Evolutionary conservation across 2,888 invertebrate genomes (phyloP).

Genomic region (Synanthedon vespiformis): DNA sequence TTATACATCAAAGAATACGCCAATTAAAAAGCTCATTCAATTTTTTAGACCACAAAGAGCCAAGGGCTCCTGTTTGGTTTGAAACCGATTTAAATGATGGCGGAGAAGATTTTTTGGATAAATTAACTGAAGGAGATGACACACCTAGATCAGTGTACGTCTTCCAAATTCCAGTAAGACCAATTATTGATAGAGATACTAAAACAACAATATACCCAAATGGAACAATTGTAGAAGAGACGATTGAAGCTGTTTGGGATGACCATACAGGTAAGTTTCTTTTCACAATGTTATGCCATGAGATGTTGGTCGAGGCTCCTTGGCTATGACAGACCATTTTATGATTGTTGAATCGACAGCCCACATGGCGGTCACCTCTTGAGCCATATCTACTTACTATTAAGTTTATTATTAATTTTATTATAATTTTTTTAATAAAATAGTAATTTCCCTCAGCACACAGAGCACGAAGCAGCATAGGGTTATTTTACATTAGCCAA

Average conservation of each 20-base stretch:
- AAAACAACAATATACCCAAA: constrained; percentile 29
- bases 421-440: too few species aligned
- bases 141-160: constrained; percentile 19
- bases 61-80: constrained; percentile 7
- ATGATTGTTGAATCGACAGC: too few species aligned
- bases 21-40: background rate
- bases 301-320: too few species aligned
- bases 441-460: too few species aligned
- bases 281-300: too few species aligned
- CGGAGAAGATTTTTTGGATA: constrained; percentile 12
- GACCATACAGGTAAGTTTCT: background rate
- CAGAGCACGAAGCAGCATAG: too few species aligned
- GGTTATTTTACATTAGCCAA: too few species aligned
- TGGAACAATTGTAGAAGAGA: constrained; percentile 32
- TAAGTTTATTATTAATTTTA: too few species aligned
- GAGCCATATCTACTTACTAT: too few species aligned
- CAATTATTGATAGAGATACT: constrained; percentile 22
- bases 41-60: background rate
- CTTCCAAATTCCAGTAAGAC: constrained; percentile 19
- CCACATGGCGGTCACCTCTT: too few species aligned
- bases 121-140: constrained; percentile 10
- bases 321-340: too few species aligned
- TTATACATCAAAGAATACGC: too few species aligned
- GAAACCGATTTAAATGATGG: constrained; percentile 5
- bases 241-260: background rate